Conservation (phyloP, 2,113 vertebrate genomes). For the Prolemur simus region DNA sequence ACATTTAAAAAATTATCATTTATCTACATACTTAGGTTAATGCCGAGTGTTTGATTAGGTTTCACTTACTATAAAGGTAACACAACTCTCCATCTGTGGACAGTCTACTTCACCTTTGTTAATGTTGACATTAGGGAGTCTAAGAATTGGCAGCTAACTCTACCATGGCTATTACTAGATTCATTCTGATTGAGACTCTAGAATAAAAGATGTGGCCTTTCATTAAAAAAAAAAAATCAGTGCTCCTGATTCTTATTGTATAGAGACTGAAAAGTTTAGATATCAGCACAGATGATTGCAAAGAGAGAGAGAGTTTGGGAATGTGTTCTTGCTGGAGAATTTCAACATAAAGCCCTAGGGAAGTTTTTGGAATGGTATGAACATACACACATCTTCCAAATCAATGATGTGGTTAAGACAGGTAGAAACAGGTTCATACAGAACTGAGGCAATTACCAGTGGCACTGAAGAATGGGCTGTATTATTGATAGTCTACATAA, state of each 20-base stretch:
- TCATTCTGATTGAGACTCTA: background rate
- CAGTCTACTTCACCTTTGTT: background rate
- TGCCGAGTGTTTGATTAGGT: background rate
- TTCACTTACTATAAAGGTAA: background rate
- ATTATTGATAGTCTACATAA: background rate
- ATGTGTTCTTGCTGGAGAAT: background rate
- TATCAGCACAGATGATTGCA: background rate
- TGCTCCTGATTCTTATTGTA: background rate
- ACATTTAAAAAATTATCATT: background rate
- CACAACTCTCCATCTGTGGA: background rate
- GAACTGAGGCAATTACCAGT: background rate
- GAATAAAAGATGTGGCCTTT: background rate
- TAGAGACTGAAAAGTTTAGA: background rate
- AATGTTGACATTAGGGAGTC: background rate
- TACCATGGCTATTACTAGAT: background rate
- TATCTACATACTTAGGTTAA: background rate
- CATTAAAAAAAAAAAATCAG: background rate
- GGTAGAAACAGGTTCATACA: background rate
- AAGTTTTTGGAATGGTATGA: background rate
- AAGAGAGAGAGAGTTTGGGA: background rate
- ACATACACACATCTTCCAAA: background rate
- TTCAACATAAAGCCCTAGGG: background rate
- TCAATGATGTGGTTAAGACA: background rate
- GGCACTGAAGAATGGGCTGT: background rate
- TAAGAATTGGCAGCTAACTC: background rate